Percentiles rank a stretch among this genome's conserved stretches.
Evolutionary conservation across 2,888 invertebrate species (phyloP).

Genomic region (Amphimallon solstitiale): DNA sequence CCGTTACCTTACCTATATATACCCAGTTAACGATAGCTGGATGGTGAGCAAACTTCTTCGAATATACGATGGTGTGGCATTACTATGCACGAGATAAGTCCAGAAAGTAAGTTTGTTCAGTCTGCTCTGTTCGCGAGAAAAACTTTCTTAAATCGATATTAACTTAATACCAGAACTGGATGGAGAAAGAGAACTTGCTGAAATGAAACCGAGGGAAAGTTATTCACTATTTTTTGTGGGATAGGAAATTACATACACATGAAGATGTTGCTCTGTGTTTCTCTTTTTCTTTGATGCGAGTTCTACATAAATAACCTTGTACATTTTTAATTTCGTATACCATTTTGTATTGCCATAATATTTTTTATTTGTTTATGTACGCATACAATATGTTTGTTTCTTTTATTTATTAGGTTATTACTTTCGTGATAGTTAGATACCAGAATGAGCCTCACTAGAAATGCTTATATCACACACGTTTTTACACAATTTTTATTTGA

Average conservation of each 20-base stretch:
- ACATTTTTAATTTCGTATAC: too few relatives aligned
- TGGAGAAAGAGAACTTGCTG: background rate
- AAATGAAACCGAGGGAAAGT: background rate
- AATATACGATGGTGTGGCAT: background rate
- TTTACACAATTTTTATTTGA: too few relatives aligned
- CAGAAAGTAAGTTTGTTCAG: slow-evolving; percentile 1
- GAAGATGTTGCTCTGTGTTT: background rate
- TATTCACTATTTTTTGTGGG: background rate
- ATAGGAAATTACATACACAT: background rate
- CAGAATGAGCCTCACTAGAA: too few relatives aligned
- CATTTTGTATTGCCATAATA: too few relatives aligned
- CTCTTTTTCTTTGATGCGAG: background rate
- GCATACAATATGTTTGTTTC: too few relatives aligned
- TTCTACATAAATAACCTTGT: too few relatives aligned
- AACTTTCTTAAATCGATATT: slow-evolving; percentile 17
- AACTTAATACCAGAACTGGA: slow-evolving; percentile 5
- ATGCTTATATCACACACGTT: too few relatives aligned
- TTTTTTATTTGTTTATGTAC: too few relatives aligned
- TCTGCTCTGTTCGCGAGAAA: background rate
- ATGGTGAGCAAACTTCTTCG: background rate
- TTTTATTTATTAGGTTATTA: too few relatives aligned
- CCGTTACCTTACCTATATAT: too few relatives aligned
- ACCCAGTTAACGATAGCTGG: too few relatives aligned
- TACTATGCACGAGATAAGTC: slow-evolving; percentile 20
- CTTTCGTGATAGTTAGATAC: too few relatives aligned